Base-by-base conservation (phyloP, 2,113 vertebrate species). In the Nesogale talazaci region DNA sequence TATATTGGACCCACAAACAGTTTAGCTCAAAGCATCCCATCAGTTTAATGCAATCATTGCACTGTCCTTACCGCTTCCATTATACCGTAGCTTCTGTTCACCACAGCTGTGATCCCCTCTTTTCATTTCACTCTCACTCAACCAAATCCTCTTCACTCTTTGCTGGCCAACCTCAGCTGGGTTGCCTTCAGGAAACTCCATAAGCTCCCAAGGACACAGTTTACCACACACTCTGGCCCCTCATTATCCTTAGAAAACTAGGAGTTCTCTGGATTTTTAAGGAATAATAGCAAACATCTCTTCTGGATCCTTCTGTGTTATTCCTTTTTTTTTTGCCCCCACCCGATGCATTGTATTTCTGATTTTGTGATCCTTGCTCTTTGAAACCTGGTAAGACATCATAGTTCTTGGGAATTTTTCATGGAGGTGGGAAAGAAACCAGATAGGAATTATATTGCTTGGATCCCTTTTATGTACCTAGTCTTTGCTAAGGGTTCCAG, bases 311-410 rank as follows among this genome's bases (percentile, higher is more conserved):
- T 80, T 69, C 57, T 42, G 20, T 46, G 31, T 29, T 46, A 72
- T 69, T 16, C 36, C 38, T 36, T 82, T 52, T 88, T 88, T 3
- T 14, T 11, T 81, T n/a, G n/a, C n/a, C n/a, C n/a, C 27, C 17
- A 61, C 3, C 10, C 22, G 52, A 29, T 72, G 3, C 34, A 17
- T 92, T 59, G 3, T 70, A n/a, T 89, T 75, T 38, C 38, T 76
- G 34, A 29, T 83, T 94, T 27, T 79, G 78, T n/a, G 14, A 82
- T 84, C 70, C n/a, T 94, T 94, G 46, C 40, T 93, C 19, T 42
- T 85, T 86, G 70, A 67, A 16, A n/a, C n/a, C 22, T 59, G 63
- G 8, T 12, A 82, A 88, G 6, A 34, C 34, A 85, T n/a, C 23
- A 20, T 29, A 79, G 34, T 59, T 78, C 34, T 88, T 93, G 63